phyloP scores from a whole-genome alignment of 2,113 vertebrate species.

The Pyxicephalus adspersus region DNA sequence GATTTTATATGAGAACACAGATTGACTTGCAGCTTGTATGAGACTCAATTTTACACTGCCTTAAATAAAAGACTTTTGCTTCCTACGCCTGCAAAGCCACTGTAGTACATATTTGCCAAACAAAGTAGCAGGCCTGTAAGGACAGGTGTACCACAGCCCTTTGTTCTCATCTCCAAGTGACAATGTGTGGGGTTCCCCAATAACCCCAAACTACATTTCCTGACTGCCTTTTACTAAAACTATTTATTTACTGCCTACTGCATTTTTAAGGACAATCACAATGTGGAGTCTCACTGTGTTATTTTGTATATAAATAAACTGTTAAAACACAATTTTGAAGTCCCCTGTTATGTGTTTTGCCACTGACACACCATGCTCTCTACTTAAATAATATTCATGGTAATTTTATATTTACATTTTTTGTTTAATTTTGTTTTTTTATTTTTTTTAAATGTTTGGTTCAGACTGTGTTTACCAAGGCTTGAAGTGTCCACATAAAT shows the following conservation, averaged over 20 bases:
- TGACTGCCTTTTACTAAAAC: not conserved
- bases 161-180: not conserved
- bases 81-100: constrained; percentile 1
- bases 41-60: not conserved
- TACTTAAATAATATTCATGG: too few relatives aligned
- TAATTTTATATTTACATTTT: too few relatives aligned
- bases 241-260: constrained; percentile 24
- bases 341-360: too few relatives aligned
- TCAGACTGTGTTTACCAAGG: too few relatives aligned
- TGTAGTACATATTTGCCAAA: constrained; percentile 7
- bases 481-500: too few relatives aligned
- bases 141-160: not conserved
- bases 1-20: not conserved
- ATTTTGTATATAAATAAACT: constrained; percentile 10
- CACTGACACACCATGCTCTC: too few relatives aligned
- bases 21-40: not conserved
- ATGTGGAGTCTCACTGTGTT: constrained; percentile 10
- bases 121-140: not conserved
- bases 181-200: not conserved
- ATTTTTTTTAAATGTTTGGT: too few relatives aligned
- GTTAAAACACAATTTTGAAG: not conserved
- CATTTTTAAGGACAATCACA: constrained; percentile 37
- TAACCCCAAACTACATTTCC: not conserved
- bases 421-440: too few relatives aligned
- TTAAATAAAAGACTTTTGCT: not conserved